Evolutionary conservation across 2,113 vertebrate genomes (phyloP).

Genomic region (Galeopterus variegatus): DNA sequence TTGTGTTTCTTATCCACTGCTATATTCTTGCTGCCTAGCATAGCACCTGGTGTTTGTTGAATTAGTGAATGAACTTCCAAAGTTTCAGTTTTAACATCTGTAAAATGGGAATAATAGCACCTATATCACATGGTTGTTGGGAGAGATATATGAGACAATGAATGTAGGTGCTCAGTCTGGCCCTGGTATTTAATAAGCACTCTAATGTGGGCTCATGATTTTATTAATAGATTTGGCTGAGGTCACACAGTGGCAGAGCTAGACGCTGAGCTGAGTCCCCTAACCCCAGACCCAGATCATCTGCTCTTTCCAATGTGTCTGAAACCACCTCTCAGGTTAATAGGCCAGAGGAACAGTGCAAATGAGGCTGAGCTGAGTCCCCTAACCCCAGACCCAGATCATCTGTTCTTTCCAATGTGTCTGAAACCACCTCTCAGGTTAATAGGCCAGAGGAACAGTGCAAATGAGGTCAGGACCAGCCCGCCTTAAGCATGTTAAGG

Average conservation of each 20-base stretch:
- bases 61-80: slow-evolving; percentile 8
- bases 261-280: neutral
- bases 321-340: neutral
- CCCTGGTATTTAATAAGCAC: neutral
- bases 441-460: neutral
- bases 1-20: neutral
- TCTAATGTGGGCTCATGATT: neutral
- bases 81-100: neutral
- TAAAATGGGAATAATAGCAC: neutral
- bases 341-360: neutral
- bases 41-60: neutral
- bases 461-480: neutral
- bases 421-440: neutral
- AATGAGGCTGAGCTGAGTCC: no score
- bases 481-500: neutral
- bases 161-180: neutral
- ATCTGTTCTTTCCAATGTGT: neutral
- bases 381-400: neutral
- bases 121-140: neutral
- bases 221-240: slow-evolving; percentile 27
- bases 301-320: neutral
- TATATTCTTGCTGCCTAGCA: neutral
- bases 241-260: neutral
- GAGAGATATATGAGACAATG: neutral
- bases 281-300: neutral